These are phyloP conservation scores for Chrysodeixis includens DNA, from an alignment of 2,888 invertebrate species.

Conservation along the genomic window DNA sequence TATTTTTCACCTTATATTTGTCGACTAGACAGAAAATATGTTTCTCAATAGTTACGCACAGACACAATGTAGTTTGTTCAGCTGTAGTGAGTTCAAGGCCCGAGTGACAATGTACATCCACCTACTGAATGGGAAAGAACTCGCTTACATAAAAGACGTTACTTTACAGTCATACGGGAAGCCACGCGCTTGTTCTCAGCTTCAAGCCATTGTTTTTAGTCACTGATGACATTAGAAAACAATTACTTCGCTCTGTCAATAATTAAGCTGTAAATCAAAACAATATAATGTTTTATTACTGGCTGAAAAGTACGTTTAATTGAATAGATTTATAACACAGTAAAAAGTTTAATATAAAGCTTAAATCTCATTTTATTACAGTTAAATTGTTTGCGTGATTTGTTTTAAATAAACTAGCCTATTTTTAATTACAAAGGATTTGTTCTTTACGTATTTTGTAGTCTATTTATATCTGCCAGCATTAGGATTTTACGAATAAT, in stretches of 20 bases:
- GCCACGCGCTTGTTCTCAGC: conserved; percentile 24
- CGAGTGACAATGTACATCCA: conserved; percentile 68
- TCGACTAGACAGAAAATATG: conserved; percentile 60
- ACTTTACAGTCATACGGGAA: conserved; percentile 47
- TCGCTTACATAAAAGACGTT: conserved; percentile 60
- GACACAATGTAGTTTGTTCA: conserved; percentile 73
- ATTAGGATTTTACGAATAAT: too few relatives aligned
- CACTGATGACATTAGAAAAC: conserved; percentile 5
- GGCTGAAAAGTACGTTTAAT: neutral
- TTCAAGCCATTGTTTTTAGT: conserved; percentile 29
- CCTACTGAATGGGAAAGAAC: conserved; percentile 65
- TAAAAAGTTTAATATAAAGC: too few relatives aligned
- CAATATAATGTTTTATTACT: neutral
- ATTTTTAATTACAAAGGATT: too few relatives aligned
- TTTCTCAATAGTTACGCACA: conserved; percentile 61
- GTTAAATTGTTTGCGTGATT: too few relatives aligned
- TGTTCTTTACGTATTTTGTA: too few relatives aligned
- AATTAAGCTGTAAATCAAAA: neutral
- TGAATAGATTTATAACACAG: too few relatives aligned
- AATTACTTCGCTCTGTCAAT: neutral
- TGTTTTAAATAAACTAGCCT: too few relatives aligned
- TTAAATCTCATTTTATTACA: too few relatives aligned
- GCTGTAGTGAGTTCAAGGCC: conserved; percentile 84
- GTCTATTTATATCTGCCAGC: too few relatives aligned
- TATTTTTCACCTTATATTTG: conserved; percentile 43